phyloP scores from a whole-genome alignment of 1,140 invertebrate genomes.

The Drosophila pseudoobscura region DNA sequence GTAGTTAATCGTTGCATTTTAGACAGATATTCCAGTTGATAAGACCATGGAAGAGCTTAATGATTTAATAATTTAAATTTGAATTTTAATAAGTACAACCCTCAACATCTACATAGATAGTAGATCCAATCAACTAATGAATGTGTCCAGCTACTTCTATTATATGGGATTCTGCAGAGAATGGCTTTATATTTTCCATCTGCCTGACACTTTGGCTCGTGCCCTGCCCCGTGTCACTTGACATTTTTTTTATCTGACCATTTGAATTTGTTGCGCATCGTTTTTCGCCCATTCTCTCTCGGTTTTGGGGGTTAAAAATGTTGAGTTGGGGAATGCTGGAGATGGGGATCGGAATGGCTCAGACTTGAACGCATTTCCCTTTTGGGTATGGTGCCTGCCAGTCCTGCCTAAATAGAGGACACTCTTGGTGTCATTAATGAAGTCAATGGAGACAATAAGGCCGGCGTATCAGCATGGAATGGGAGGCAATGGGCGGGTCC shows the following conservation, averaged over 20 bases:
- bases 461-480: slow-evolving; percentile 14
- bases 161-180: no score
- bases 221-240: slow-evolving; percentile 43
- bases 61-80: no score
- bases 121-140: no score
- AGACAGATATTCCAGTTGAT: no score
- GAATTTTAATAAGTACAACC: no score
- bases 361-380: slow-evolving; percentile 39
- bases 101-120: no score
- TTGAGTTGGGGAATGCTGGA: no score
- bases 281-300: slow-evolving; percentile 13
- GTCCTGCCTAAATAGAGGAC: slow-evolving; percentile 66
- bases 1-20: no score
- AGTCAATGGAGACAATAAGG: slow-evolving; percentile 71
- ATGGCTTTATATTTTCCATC: slow-evolving; percentile 1
- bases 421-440: slow-evolving; percentile 77
- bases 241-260: slow-evolving; percentile 66
- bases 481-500: slow-evolving; percentile 9
- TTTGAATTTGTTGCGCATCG: slow-evolving; percentile 74
- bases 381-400: slow-evolving; percentile 30
- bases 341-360: slow-evolving; percentile 7
- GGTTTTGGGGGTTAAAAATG: no score
- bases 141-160: no score
- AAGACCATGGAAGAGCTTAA: no score
- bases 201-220: neutral